phyloP scores from a whole-genome alignment of 2,888 invertebrate species.

The Acanthosepion lycidas region DNA sequence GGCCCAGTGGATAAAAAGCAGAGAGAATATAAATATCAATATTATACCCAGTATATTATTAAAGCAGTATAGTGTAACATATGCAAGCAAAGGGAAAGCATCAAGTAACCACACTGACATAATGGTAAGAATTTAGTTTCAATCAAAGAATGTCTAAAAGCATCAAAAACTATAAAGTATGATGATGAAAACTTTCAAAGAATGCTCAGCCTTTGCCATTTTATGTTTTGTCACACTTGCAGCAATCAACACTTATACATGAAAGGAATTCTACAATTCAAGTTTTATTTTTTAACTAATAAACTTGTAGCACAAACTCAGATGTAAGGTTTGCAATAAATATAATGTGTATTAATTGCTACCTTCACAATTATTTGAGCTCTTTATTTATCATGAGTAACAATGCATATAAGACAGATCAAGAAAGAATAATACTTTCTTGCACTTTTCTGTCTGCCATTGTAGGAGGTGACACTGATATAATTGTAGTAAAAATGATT shows the following conservation, averaged over 20 bases:
- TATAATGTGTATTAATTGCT: too few species aligned
- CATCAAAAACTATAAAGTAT: not conserved
- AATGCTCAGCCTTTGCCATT: not conserved
- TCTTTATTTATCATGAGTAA: too few species aligned
- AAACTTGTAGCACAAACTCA: too few species aligned
- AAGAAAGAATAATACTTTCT: too few species aligned
- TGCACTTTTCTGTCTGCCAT: too few species aligned
- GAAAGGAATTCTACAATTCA: not conserved
- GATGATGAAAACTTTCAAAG: not conserved
- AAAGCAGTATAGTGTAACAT: not conserved
- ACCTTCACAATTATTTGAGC: too few species aligned
- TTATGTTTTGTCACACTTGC: not conserved
- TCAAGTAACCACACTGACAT: not conserved
- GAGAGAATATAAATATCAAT: not conserved
- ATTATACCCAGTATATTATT: not conserved
- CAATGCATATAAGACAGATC: too few species aligned
- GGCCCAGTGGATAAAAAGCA: not conserved
- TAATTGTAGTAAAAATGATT: too few species aligned
- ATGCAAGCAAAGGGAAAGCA: not conserved
- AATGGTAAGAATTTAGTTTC: not conserved
- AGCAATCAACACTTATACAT: not conserved
- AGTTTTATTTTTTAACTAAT: not conserved
- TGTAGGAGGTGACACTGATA: too few species aligned
- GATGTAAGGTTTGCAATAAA: too few species aligned
- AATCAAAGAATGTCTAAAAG: not conserved